Base-by-base conservation (phyloP, 2,888 invertebrate species). In the Catocala fraxini region DNA sequence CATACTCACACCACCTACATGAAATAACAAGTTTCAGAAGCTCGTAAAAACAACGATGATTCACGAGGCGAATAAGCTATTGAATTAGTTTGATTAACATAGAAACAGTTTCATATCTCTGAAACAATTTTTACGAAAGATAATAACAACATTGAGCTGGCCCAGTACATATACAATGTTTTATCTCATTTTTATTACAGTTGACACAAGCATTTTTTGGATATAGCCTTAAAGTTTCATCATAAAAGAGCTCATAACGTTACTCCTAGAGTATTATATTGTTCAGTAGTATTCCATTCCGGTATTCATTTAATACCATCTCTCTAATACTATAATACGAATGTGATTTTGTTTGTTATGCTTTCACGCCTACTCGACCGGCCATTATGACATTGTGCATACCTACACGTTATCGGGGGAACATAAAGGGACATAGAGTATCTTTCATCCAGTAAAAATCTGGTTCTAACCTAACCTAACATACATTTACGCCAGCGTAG, bases 181-280 rank as follows among this genome's bases (percentile, higher is more conserved):
- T 58, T 59, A 68, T 71, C 41, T 53, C 45, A 15, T 34, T 57
- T 67, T 63, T 70, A 70, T 60, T 61, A 63, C 13, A 9, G 12
- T 39, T 41, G 47, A 45, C 54, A 45, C 48, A 68, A 52, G 61
- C 39, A 64, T 68, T 47, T 62, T 62, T 65, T 51, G 33, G 56
- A 58, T 63, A 63, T 51, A 63, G 35, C 45, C 56, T 49, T 51
- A 47, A 75, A 77, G 59, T 77, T 75, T 63, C 42, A 41, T 60
- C 68, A 59, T 67, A 67, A 73, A 73, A 63, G 12, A 55, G 48
- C 56, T 64, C 58, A 62, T 72, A 59, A 70, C 39, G 51, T 56
- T 56, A 65, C 47, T 66, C 57, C 42, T 57, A 51, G 53, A 56
- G 52, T 66, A 64, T 58, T 63, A 34, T 47, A 59, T 15, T 52